Conservation (phyloP, 2,888 invertebrate genomes). For the Spatulosminthurus flaviceps region DNA sequence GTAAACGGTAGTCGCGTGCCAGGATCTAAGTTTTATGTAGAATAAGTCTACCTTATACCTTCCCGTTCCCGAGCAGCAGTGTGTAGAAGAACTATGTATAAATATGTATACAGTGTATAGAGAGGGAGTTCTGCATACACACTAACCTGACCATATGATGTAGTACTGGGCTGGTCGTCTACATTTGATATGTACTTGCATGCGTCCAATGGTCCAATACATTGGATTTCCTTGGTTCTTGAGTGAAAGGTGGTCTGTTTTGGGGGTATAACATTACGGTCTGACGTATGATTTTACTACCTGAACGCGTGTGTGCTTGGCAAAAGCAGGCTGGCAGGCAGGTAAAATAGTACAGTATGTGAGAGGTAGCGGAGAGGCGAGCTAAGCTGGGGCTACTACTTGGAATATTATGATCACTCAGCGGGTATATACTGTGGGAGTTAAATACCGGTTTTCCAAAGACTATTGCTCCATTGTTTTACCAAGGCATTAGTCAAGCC, state of each 20-base stretch:
- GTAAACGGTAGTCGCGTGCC: conserved; percentile 62
- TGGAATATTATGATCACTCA: neutral
- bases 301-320: conserved; percentile 4
- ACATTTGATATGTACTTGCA: too few relatives aligned
- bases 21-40: neutral
- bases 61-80: neutral
- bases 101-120: conserved; percentile 1
- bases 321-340: neutral
- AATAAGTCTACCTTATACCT: neutral
- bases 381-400: neutral
- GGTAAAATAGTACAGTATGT: neutral
- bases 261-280: neutral
- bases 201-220: too few relatives aligned
- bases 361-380: neutral
- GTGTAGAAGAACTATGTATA: neutral
- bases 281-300: conserved; percentile 12
- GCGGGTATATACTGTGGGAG: neutral
- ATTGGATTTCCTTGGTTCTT: too few relatives aligned
- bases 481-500: neutral
- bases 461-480: neutral
- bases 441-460: neutral
- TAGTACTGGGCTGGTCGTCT: too few relatives aligned
- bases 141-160: too few relatives aligned
- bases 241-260: conserved; percentile 15
- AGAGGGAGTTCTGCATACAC: neutral